Conservation (phyloP, 2,888 invertebrate species). For the Pyralis farinalis region DNA sequence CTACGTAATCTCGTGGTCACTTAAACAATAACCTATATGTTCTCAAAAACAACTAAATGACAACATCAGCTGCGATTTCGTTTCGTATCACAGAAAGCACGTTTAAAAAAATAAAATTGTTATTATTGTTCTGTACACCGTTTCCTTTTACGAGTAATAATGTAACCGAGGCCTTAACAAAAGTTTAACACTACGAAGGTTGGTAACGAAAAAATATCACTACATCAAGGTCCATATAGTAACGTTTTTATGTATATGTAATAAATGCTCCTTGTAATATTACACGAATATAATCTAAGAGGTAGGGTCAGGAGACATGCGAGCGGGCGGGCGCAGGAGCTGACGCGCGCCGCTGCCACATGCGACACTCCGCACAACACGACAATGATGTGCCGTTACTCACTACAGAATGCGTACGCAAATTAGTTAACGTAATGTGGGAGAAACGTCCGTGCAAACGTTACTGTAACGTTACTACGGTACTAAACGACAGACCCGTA, state of each 20-base stretch:
- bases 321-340: conserved; percentile 13
- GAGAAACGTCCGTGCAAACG: too few relatives aligned
- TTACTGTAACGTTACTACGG: too few relatives aligned
- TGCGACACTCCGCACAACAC: neutral
- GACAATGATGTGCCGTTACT: too few relatives aligned
- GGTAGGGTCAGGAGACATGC: conserved; percentile 36
- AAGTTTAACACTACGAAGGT: conserved; percentile 47
- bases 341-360: neutral
- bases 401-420: too few relatives aligned
- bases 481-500: too few relatives aligned
- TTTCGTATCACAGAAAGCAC: conserved; percentile 53
- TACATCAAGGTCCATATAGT: conserved; percentile 40
- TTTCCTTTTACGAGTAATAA: conserved; percentile 19
- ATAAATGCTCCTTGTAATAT: conserved; percentile 60
- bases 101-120: conserved; percentile 38
- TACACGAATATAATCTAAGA: conserved; percentile 43
- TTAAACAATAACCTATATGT: conserved; percentile 20
- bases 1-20: conserved; percentile 16
- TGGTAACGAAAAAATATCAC: conserved; percentile 75
- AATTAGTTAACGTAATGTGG: too few relatives aligned
- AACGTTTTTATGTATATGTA: conserved; percentile 31
- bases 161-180: conserved; percentile 39
- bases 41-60: conserved; percentile 21
- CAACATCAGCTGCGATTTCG: conserved; percentile 38
- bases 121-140: conserved; percentile 16